phyloP scores from a whole-genome alignment of 2,113 vertebrate species.

The Colistium nudipinnis region DNA sequence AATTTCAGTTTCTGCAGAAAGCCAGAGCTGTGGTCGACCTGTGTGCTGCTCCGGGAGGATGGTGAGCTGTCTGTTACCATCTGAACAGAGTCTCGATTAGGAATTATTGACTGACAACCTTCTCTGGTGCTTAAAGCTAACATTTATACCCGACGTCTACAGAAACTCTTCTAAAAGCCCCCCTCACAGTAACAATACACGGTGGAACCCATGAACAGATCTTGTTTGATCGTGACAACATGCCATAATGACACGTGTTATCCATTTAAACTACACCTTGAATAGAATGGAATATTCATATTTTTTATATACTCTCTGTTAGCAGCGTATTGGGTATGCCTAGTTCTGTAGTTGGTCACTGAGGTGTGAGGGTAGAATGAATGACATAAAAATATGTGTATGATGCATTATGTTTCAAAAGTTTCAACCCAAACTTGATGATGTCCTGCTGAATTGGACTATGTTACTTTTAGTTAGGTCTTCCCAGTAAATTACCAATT shows the following conservation, averaged over 20 bases:
- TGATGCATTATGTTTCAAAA: background rate
- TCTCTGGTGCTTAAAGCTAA: no score
- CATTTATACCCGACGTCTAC: no score
- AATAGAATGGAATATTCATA: no score
- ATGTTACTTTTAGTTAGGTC: background rate
- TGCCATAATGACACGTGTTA: background rate
- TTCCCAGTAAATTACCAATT: background rate
- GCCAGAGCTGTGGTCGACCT: conserved; percentile 91
- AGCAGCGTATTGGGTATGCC: background rate
- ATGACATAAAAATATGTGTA: background rate
- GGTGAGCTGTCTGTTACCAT: conserved; percentile 79
- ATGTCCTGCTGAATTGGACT: background rate
- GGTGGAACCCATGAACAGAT: no score
- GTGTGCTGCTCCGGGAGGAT: conserved; percentile 95
- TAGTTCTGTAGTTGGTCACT: no score
- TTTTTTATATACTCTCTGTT: background rate
- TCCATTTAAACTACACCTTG: background rate
- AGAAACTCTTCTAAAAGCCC: no score
- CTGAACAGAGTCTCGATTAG: background rate
- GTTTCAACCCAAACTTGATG: background rate
- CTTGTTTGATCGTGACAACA: background rate
- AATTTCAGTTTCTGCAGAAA: conserved; percentile 95
- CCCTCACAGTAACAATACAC: no score
- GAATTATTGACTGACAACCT: no score
- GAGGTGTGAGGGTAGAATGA: background rate